phyloP scores from a whole-genome alignment of 2,113 vertebrate species.

The Eudyptes chrysolophus region DNA sequence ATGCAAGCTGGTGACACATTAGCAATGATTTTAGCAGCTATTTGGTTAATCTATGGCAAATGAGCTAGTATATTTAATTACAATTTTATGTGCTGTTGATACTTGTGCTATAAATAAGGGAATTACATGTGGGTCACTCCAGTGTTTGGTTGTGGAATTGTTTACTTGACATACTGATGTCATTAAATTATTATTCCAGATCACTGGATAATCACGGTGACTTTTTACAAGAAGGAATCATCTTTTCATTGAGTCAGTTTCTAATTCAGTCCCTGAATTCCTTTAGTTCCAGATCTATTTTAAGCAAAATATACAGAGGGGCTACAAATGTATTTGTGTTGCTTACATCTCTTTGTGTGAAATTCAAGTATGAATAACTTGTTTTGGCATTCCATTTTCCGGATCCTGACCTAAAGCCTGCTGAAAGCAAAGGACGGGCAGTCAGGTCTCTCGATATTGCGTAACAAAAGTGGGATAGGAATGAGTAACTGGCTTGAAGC shows the following conservation, averaged over 20 bases:
- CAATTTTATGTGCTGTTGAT: background rate
- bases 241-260: conserved; percentile 18
- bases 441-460: background rate
- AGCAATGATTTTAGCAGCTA: conserved; percentile 19
- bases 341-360: background rate
- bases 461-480: background rate
- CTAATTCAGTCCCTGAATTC: conserved; percentile 20
- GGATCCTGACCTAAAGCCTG: background rate
- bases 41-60: conserved; percentile 2
- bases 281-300: conserved; percentile 24
- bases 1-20: conserved; percentile 30
- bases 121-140: background rate
- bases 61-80: background rate
- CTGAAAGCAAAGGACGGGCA: background rate
- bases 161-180: conserved; percentile 39
- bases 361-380: background rate
- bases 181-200: conserved; percentile 18
- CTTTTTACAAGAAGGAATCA: conserved; percentile 12
- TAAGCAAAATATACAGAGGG: background rate
- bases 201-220: conserved; percentile 16
- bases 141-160: background rate
- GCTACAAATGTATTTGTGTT: background rate
- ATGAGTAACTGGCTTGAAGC: background rate
- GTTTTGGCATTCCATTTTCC: background rate
- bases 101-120: conserved; percentile 11